phyloP scores from a whole-genome alignment of 2,113 vertebrate species.

The Oenanthe oenanthe region DNA sequence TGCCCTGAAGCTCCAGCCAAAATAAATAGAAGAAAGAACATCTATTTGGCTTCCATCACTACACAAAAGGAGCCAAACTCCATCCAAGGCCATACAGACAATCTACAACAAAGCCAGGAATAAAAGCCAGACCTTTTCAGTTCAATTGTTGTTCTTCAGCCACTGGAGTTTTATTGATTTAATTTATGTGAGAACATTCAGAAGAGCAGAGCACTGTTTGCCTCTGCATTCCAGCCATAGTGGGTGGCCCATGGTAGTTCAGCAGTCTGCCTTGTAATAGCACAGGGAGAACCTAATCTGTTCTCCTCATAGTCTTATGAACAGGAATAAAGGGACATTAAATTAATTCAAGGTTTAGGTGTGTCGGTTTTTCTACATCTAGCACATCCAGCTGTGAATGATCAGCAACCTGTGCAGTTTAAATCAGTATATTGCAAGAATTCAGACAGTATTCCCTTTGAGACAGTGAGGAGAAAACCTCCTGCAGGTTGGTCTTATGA shows the following conservation, averaged over 20 bases:
- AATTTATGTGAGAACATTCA: background rate
- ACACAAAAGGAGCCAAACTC: background rate
- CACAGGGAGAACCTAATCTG: background rate
- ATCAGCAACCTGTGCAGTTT: background rate
- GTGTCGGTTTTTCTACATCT: background rate
- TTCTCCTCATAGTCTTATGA: background rate
- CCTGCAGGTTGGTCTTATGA: background rate
- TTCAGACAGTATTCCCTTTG: background rate
- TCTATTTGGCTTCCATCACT: background rate
- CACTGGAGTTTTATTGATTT: background rate
- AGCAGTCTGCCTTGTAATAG: background rate
- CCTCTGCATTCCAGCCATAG: background rate
- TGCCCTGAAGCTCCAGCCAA: background rate
- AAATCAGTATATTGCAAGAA: background rate
- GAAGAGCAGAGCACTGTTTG: background rate
- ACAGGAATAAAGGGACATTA: background rate
- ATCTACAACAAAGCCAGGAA: background rate
- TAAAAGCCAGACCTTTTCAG: background rate
- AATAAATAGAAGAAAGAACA: background rate
- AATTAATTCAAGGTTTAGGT: background rate
- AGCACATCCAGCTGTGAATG: background rate
- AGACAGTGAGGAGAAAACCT: background rate
- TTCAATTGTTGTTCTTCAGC: background rate
- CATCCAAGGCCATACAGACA: background rate
- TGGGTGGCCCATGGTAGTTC: background rate